phyloP scores from a whole-genome alignment of 1,140 invertebrate species.

The Pseudomyrmex concolor region DNA sequence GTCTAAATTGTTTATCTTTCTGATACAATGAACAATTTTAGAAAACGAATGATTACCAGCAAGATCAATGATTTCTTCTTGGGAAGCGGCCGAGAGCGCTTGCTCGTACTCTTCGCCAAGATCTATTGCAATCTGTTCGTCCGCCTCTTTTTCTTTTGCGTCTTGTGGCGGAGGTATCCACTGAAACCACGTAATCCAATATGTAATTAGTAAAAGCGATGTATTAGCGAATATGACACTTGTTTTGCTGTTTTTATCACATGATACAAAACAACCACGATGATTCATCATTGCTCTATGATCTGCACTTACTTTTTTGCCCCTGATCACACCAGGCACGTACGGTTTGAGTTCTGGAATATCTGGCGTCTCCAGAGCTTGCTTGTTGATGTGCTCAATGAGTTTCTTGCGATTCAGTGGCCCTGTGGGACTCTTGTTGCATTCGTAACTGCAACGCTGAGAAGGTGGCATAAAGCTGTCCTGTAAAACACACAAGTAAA shows the following conservation, averaged over 20 bases:
- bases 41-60: slow-evolving; percentile 89
- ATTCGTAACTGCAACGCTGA: slow-evolving; percentile 98
- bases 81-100: slow-evolving; percentile 95
- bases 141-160: slow-evolving; percentile 91
- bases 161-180: slow-evolving; percentile 95
- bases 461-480: slow-evolving; percentile 98
- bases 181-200: slow-evolving; percentile 82
- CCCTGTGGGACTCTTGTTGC: slow-evolving; percentile 97
- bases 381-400: slow-evolving; percentile 98
- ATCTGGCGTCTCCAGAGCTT: slow-evolving; percentile 98
- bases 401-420: slow-evolving; percentile 98
- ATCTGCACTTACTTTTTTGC: slow-evolving; percentile 91
- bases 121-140: slow-evolving; percentile 96
- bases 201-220: neutral
- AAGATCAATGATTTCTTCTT: slow-evolving; percentile 99
- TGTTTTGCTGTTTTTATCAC: neutral
- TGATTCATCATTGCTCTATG: neutral
- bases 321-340: slow-evolving; percentile 94
- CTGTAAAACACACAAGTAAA: slow-evolving; percentile 86
- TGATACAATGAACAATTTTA: neutral
- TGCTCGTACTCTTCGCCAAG: slow-evolving; percentile 98
- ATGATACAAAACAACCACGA: too few relatives aligned
- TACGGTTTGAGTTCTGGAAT: slow-evolving; percentile 98
- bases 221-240: neutral
- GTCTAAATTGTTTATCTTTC: slow-evolving; percentile 13